A percentile compares a stretch with the other conserved stretches of the same genome.
These are phyloP conservation scores for Bombus confusus DNA, from an alignment of 1,140 invertebrate species.

Conservation along the genomic window DNA sequence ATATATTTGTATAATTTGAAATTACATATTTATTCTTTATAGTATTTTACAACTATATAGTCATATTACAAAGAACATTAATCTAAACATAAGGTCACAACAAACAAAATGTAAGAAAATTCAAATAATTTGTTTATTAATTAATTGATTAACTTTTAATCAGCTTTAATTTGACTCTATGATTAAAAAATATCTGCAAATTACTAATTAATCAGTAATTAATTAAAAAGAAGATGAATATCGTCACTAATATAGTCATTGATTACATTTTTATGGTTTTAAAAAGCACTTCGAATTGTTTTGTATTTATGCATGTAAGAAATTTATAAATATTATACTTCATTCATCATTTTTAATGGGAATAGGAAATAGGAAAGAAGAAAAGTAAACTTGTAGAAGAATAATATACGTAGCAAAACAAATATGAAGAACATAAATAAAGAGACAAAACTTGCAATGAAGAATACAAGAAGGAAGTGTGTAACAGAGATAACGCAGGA, in stretches of 20 bases:
- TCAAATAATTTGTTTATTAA: background rate
- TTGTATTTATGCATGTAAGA: background rate
- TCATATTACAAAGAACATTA: background rate
- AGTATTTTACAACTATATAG: background rate
- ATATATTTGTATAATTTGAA: background rate
- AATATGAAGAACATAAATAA: conserved; percentile 41
- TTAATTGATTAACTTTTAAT: background rate
- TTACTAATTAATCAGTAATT: no score
- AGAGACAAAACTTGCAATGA: conserved; percentile 57
- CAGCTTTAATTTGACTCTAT: background rate
- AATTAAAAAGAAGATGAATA: background rate
- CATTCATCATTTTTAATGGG: conserved; percentile 3
- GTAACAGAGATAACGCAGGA: conserved; percentile 80
- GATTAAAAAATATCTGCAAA: background rate
- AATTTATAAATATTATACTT: background rate
- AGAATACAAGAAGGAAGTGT: conserved; percentile 49
- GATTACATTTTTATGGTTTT: background rate
- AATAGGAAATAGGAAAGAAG: background rate
- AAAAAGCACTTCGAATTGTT: background rate
- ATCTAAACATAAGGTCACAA: background rate
- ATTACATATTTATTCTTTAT: background rate
- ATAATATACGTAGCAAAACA: conserved; percentile 11
- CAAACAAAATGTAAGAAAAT: background rate
- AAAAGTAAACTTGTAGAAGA: conserved; percentile 34
- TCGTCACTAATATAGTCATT: background rate